Evolutionary conservation across 2,888 invertebrate species (phyloP).

Genomic region (Oscheius sp.): DNA sequence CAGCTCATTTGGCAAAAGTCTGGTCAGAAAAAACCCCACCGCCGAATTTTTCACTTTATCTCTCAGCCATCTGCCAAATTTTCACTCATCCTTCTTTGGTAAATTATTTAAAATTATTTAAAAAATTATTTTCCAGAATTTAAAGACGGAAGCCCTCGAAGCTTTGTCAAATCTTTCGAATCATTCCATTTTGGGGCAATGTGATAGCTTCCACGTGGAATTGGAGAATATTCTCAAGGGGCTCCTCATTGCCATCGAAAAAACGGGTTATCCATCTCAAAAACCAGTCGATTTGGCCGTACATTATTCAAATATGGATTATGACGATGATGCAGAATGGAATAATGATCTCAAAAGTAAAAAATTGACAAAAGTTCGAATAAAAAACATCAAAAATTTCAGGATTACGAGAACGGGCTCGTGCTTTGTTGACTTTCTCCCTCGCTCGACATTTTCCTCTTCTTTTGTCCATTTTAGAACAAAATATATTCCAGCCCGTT

Average conservation of each 20-base stretch:
- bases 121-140: slow-evolving; percentile 12
- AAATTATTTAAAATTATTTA: background rate
- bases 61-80: slow-evolving; percentile 54
- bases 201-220: slow-evolving; percentile 36
- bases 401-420: slow-evolving; percentile 27
- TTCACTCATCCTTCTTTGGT: slow-evolving; percentile 62
- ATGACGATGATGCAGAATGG: slow-evolving; percentile 59
- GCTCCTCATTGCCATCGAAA: slow-evolving; percentile 52
- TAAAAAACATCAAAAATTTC: background rate
- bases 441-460: slow-evolving; percentile 25
- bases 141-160: slow-evolving; percentile 31
- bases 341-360: slow-evolving; percentile 55
- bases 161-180: slow-evolving; percentile 2
- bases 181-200: slow-evolving; percentile 15
- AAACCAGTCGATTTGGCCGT: slow-evolving; percentile 38
- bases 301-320: slow-evolving; percentile 64
- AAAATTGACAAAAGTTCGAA: background rate
- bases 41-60: slow-evolving; percentile 58
- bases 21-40: slow-evolving; percentile 57
- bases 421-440: background rate
- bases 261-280: slow-evolving; percentile 42
- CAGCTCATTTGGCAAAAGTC: slow-evolving; percentile 51
- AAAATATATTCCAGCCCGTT: slow-evolving; percentile 17
- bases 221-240: slow-evolving; percentile 41
- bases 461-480: slow-evolving; percentile 24